These are phyloP conservation scores for Zaprionus ghesquierei DNA, from an alignment of 1,140 invertebrate species.

Conservation along the genomic window DNA sequence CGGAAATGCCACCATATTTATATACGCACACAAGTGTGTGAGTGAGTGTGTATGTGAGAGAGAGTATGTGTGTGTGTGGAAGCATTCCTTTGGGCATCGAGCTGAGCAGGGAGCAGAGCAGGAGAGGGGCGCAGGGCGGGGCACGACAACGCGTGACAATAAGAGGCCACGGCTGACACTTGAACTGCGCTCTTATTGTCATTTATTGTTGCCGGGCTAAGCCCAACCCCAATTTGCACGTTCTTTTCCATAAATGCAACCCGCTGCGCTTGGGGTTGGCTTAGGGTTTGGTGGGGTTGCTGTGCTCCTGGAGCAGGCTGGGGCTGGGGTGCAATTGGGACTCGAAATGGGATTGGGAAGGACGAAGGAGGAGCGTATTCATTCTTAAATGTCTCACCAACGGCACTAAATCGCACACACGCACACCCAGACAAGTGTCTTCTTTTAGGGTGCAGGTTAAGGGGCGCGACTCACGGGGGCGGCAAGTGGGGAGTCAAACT, in stretches of 20 bases:
- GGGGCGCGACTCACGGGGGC: slow-evolving; percentile 6
- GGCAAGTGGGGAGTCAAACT: background rate
- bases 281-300: slow-evolving; percentile 3
- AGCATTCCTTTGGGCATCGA: slow-evolving; percentile 74
- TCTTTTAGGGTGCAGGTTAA: slow-evolving; percentile 22
- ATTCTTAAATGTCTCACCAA: slow-evolving; percentile 64
- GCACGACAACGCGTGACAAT: slow-evolving; percentile 74
- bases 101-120: slow-evolving; percentile 18
- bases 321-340: slow-evolving; percentile 12
- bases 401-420: slow-evolving; percentile 75
- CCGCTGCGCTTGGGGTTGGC: slow-evolving; percentile 49
- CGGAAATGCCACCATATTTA: slow-evolving; percentile 75
- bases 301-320: background rate
- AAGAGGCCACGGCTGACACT: slow-evolving; percentile 78
- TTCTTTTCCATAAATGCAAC: slow-evolving; percentile 67
- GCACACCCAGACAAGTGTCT: slow-evolving; percentile 28
- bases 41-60: slow-evolving; percentile 16
- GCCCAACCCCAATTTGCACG: slow-evolving; percentile 75
- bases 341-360: background rate
- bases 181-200: slow-evolving; percentile 80
- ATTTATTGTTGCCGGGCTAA: slow-evolving; percentile 60
- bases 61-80: slow-evolving; percentile 12
- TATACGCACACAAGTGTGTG: slow-evolving; percentile 29
- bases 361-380: slow-evolving; percentile 10
- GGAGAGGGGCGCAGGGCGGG: background rate